These are phyloP conservation scores for Drosophila suzukii DNA, from an alignment of 1,140 invertebrate genomes.

Conservation along the genomic window DNA sequence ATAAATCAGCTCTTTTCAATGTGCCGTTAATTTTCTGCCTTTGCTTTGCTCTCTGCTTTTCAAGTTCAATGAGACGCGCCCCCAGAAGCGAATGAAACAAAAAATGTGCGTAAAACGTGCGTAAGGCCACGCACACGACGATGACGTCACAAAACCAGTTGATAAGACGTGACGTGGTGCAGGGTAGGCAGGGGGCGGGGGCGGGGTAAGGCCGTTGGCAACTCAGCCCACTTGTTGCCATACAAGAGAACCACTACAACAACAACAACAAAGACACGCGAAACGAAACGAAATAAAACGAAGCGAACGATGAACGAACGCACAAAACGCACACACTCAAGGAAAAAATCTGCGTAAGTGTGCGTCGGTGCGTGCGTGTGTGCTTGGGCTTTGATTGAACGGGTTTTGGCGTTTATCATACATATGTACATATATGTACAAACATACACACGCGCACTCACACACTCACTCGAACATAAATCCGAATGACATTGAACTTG, in stretches of 20 bases:
- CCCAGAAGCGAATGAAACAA: constrained; percentile 41
- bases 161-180: neutral
- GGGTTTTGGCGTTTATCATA: constrained; percentile 55
- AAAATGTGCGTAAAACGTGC: constrained; percentile 61
- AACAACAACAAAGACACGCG: constrained; percentile 15
- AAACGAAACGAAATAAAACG: constrained; percentile 29
- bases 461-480: constrained; percentile 9
- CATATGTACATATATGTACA: neutral
- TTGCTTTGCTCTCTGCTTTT: constrained; percentile 26
- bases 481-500: constrained; percentile 74
- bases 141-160: constrained; percentile 75
- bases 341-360: constrained; percentile 25
- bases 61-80: constrained; percentile 63
- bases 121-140: constrained; percentile 51
- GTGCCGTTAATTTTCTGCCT: constrained; percentile 3
- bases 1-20: constrained; percentile 46
- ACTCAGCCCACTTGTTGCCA: constrained; percentile 46
- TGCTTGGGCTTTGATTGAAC: constrained; percentile 53
- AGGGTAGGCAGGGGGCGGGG: neutral
- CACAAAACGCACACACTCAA: constrained; percentile 62
- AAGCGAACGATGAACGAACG: constrained; percentile 59
- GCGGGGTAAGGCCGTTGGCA: constrained; percentile 21
- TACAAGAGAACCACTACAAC: constrained; percentile 3
- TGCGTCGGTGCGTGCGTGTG: constrained; percentile 16
- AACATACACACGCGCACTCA: constrained; percentile 10